Evolutionary conservation across 2,797 vertebrate species (phyloP), one percentile per base, ranked within the genome.

Genomic region (Atherinosoma microstoma): DNA sequence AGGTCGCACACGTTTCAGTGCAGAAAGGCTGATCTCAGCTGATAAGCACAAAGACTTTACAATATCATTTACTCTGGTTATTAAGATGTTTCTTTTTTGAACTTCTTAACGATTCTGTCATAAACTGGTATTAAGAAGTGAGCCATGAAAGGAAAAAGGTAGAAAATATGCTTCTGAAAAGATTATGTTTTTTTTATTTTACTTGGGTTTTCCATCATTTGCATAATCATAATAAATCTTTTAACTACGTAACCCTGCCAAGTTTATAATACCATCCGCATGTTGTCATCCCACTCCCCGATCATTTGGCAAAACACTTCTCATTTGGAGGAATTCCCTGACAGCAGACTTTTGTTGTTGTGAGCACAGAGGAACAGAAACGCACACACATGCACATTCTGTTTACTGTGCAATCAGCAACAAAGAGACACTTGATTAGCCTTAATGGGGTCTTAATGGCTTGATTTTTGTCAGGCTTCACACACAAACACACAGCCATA

Each of bases 341-440:
- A 56, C 7, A 18, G 30, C 15, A 9, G 38, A 6, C 30, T 38
- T 29, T 45, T 68, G 13, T 51, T n/a, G 38, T 45, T 69, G 27
- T 68, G 24, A 51, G 53, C 56, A 62, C 58, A 40, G 3, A 38
- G 2, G 3, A 32, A 49, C 20, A 60, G 1, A 58, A 51, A 60
- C 47, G 49, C 49, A 61, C 36, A 30, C 47, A 65, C 56, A 60
- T 36, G 16, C 36, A 62, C 16, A 56, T 20, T 49, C 35, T 54
- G 59, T 45, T 45, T n/a, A 36, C 63, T 53, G 36, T 2, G 1
- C 35, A 36, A 71, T 76, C 47, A 73, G 36, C 58, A 65, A 58
- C 35, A 72, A 51, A 77, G 29, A 24, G 35, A 64, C 66, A 57
- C 32, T 62, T 65, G 27, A 68, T 69, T 65, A 42, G 45, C 30